Base-by-base conservation (phyloP, 2,113 vertebrate genomes). In the Piprites chloris region DNA sequence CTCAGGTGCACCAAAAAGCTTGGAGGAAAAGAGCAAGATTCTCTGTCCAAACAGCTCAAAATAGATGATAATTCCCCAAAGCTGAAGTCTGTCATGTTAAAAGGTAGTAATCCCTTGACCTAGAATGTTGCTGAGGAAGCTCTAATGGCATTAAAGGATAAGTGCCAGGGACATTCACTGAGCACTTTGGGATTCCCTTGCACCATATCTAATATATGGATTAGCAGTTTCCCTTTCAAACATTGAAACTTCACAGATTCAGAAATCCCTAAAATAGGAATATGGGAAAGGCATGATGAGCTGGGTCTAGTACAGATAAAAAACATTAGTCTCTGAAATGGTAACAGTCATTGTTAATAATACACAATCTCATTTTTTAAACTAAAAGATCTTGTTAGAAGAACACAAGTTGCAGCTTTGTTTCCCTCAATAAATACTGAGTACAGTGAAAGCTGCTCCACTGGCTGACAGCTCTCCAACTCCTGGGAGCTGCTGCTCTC, bases 401-500 rank as follows among this genome's bases (percentile, higher is more conserved):
- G 32, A 42, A 26, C 0, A 2, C 11, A 28, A 56, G 22, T 20
- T 56, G 42, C 44, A 59, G 62, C 49, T 83, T 53, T 44, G 26
- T 44, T 86, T 73, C 1, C 0, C 80, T 9, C 24, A 79, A 28
- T 44, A 53, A 35, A 32, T 35, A 44, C 49, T 37, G 65, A 17
- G 23, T 59, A 3, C 1, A 2, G 12, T 2, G 5, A 17, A 76
- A 78, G 80, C 68, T 59, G 44, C 53, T 89, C 23, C 58, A 77
- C 52, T 39, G 68, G 44, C 62, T 89, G 74, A 89, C 71, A 42
- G 74, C 71, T 94, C 89, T 91, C 76, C 87, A 96, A 88, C 47
- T 96, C 93, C 91, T 93, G 90, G 95, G 93, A 96, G 69, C 91
- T 96, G 87, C 96, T 96, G 96, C 95, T 96, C 96, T 66, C 96